Evolutionary conservation across 2,888 invertebrate genomes (phyloP).

Genomic region (Phalera bucephala): DNA sequence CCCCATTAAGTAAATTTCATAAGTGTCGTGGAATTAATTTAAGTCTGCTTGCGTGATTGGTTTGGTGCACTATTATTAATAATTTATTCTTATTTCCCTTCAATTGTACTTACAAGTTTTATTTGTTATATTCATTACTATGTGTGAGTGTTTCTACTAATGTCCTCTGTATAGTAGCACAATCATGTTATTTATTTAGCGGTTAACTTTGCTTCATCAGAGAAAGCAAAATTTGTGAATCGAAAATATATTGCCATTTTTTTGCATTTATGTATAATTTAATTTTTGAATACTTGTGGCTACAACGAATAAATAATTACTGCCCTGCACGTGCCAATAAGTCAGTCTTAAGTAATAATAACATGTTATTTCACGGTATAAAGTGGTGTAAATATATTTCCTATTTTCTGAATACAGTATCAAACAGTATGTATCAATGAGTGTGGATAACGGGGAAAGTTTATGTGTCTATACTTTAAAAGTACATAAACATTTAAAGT

Average conservation of each 20-base stretch:
- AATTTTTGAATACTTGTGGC: conserved; percentile 58
- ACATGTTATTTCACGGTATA: neutral
- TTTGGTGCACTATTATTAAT: conserved; percentile 55
- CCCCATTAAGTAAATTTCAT: conserved; percentile 22
- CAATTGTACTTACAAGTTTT: conserved; percentile 57
- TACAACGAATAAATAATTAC: conserved; percentile 56
- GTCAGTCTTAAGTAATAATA: neutral
- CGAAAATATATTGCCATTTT: conserved; percentile 74
- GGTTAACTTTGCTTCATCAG: conserved; percentile 48
- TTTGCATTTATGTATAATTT: conserved; percentile 77
- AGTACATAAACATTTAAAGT: conserved; percentile 43
- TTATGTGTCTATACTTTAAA: conserved; percentile 59
- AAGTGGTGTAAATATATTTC: neutral
- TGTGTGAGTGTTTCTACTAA: conserved; percentile 58
- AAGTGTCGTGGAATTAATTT: conserved; percentile 12
- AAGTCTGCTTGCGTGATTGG: conserved; percentile 68
- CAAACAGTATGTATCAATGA: conserved; percentile 5
- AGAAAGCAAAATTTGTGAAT: conserved; percentile 51
- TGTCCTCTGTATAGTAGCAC: conserved; percentile 42
- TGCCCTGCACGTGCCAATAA: conserved; percentile 64
- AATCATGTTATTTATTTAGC: conserved; percentile 36
- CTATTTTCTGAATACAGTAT: neutral
- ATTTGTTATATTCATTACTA: conserved; percentile 50
- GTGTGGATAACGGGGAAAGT: conserved; percentile 32
- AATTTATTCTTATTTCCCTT: conserved; percentile 57